Base-by-base conservation (phyloP, 2,797 vertebrate species). In the Hephaestus fuliginosus region DNA sequence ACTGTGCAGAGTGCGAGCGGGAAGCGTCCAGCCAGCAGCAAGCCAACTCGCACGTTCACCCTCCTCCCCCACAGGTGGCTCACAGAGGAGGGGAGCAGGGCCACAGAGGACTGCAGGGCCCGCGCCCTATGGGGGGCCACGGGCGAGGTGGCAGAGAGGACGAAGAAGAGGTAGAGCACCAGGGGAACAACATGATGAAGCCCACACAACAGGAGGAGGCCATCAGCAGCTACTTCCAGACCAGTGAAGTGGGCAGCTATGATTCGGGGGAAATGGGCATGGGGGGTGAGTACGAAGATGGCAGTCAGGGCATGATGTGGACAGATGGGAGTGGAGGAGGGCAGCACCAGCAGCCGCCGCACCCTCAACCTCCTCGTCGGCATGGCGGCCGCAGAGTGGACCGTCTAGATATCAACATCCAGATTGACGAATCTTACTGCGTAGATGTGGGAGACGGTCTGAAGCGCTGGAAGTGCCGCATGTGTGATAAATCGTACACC, bases 401-500 rank as follows among this genome's bases (percentile, higher is more conserved):
- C 92, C 95, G 98, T n/a, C 95, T 99, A 70, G 98, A 99, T 84
- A 98, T 99, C 93, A 99, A 99, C 76, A 98, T 98, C 88, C 98
- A 99, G 95, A 99, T 99, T 1, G 98, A 99, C 0, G 98, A 99
- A 86, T 99, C 98, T 0, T 99, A 99, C 94, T 97, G 98, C 52
- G 98, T 99, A 48, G 98, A 99, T 49, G 97, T 97, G 0, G 98
- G 97, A 0, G 97, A 98, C 69, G 97, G 97, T 2, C 95, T 99
- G 91, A 97, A 97, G 83, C 97, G 98, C 86, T 99, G 98, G 98
- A 98, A 99, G 92, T 99, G 98, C 89, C 97, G 98, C 87, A 97
- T 99, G 96, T 99, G 98, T 0, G 98, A 99, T 83, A 99, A 99
- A 90, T 99, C 98, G 0, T 99, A 99, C 95, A 99, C 98, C 0